Evolutionary conservation across 2,113 vertebrate species (phyloP).

Genomic region (Nestor notabilis): DNA sequence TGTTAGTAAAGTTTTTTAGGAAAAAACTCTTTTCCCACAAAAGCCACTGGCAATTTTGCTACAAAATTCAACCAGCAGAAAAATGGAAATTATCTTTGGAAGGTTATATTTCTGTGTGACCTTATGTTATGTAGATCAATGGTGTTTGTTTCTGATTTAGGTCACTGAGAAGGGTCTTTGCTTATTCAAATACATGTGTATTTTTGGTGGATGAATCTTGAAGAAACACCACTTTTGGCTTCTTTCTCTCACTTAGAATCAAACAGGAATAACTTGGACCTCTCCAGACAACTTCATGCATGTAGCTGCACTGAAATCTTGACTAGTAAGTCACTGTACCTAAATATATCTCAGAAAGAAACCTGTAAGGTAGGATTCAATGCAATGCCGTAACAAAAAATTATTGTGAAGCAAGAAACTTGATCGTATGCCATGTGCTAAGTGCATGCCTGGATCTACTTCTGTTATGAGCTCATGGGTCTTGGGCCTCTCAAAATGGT

Average conservation of each 20-base stretch:
- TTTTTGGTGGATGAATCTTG: background rate
- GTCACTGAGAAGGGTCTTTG: background rate
- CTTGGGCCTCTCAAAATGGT: background rate
- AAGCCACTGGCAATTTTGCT: background rate
- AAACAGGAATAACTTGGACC: background rate
- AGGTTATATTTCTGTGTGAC: background rate
- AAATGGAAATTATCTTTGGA: background rate
- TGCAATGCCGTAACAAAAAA: background rate
- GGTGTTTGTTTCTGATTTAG: background rate
- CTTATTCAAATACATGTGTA: background rate
- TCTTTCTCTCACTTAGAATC: background rate
- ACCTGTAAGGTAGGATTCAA: background rate
- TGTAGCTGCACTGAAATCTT: background rate
- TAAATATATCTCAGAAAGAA: background rate
- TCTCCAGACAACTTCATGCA: background rate
- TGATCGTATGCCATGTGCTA: background rate
- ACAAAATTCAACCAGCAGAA: background rate
- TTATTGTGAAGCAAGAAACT: background rate
- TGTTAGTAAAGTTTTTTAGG: background rate
- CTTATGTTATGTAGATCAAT: background rate
- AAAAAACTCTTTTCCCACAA: background rate
- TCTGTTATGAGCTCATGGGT: background rate
- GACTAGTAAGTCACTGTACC: background rate
- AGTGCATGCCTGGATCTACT: background rate
- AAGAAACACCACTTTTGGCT: background rate